These are phyloP conservation scores for Regulus satrapa DNA, from an alignment of 2,113 vertebrate genomes.

Conservation along the genomic window DNA sequence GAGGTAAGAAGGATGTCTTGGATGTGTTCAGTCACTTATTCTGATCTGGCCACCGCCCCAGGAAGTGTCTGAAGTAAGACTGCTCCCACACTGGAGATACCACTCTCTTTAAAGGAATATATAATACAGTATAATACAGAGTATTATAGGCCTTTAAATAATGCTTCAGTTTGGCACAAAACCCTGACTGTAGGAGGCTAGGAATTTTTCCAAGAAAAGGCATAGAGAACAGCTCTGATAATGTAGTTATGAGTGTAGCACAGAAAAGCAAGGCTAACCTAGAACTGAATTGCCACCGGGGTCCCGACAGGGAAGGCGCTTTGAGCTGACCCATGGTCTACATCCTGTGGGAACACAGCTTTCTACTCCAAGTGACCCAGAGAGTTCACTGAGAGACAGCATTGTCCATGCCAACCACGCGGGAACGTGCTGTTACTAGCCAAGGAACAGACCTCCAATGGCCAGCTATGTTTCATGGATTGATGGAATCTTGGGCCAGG, in stretches of 20 bases:
- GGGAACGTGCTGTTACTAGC: neutral
- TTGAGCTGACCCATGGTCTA: neutral
- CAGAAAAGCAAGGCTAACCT: neutral
- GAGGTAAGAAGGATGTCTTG: slow-evolving; percentile 65
- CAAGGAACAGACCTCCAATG: neutral
- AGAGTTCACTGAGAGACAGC: neutral
- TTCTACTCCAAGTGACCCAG: neutral
- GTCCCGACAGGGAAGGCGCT: neutral
- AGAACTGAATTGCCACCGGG: neutral
- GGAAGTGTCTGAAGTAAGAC: neutral
- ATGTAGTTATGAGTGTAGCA: neutral
- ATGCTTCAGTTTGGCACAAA: slow-evolving; percentile 1
- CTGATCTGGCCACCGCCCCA: slow-evolving; percentile 69
- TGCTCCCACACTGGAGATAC: neutral
- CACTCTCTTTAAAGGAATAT: neutral
- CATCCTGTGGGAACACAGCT: neutral
- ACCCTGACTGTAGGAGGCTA: neutral
- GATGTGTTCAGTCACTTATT: slow-evolving; percentile 64
- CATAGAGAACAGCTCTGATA: neutral
- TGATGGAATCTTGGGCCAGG: neutral
- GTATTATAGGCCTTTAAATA: slow-evolving; percentile 22
- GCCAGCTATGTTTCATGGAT: neutral
- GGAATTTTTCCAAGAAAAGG: neutral
- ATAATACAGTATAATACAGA: slow-evolving; percentile 14
- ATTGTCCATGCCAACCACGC: rapidly evolving